phyloP scores from a whole-genome alignment of 2,888 invertebrate genomes.

The Eremobia ochroleuca region DNA sequence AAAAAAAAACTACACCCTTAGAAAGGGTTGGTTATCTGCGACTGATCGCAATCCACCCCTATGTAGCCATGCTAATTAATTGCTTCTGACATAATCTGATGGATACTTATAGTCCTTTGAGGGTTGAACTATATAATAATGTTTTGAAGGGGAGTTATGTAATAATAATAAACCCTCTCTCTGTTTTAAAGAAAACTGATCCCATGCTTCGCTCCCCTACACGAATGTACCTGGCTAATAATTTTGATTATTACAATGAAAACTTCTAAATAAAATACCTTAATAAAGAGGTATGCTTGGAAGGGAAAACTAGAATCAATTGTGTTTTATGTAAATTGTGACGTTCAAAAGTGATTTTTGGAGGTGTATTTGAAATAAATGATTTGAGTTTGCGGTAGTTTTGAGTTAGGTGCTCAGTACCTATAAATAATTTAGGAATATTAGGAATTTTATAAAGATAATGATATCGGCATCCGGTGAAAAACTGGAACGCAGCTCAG shows the following conservation, averaged over 20 bases:
- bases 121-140: constrained; percentile 5
- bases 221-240: not conserved
- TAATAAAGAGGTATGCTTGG: not conserved
- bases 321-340: not conserved
- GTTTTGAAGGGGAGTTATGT: not conserved
- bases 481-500: not conserved
- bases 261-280: not conserved
- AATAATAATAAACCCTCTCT: not conserved
- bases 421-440: not conserved
- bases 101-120: constrained; percentile 9
- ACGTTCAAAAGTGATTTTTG: not conserved
- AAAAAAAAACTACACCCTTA: constrained; percentile 1
- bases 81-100: not conserved
- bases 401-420: no score
- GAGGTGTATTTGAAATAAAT: not conserved
- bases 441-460: not conserved
- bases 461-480: not conserved
- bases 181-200: not conserved
- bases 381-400: not conserved
- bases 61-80: constrained; percentile 24
- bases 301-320: not conserved
- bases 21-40: not conserved
- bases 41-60: constrained; percentile 3
- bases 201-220: not conserved
- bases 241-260: not conserved